phyloP scores from a whole-genome alignment of 1,140 invertebrate genomes.

The Scylla paramamosain region DNA sequence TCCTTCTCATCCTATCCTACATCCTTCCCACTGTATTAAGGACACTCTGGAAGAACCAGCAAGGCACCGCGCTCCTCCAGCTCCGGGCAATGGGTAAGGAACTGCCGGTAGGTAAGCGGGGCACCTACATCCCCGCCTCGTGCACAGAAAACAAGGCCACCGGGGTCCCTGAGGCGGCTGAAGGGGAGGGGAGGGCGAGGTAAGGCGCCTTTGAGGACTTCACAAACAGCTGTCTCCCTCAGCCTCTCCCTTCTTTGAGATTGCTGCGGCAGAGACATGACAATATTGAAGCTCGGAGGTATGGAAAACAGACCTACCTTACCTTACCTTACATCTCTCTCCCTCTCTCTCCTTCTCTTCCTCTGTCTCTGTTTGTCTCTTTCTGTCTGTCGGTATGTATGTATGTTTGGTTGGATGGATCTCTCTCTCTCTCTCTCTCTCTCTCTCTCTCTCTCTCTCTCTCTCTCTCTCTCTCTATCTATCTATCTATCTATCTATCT shows the following conservation, averaged over 20 bases:
- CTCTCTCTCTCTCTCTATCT: no score
- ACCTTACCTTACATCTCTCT: background rate
- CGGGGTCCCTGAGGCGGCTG: no score
- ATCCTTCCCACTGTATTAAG: no score
- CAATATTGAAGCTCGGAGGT: conserved; percentile 21
- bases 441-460: no score
- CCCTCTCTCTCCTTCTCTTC: background rate
- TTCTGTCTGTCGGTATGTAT: no score
- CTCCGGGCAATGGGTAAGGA: background rate
- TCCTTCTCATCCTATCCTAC: no score
- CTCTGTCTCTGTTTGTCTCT: no score
- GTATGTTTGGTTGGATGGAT: no score
- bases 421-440: no score
- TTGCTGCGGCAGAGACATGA: background rate
- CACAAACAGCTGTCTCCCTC: conserved; percentile 11
- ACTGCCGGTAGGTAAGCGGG: background rate
- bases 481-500: no score
- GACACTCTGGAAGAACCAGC: background rate
- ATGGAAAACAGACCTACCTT: background rate
- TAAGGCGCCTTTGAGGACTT: background rate
- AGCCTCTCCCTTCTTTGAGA: background rate
- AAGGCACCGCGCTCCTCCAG: background rate
- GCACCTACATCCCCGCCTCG: background rate
- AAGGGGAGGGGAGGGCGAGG: background rate
- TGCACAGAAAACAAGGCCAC: background rate